Base-by-base conservation (phyloP, 2,888 invertebrate genomes). In the Drosophila suboccidentalis region DNA sequence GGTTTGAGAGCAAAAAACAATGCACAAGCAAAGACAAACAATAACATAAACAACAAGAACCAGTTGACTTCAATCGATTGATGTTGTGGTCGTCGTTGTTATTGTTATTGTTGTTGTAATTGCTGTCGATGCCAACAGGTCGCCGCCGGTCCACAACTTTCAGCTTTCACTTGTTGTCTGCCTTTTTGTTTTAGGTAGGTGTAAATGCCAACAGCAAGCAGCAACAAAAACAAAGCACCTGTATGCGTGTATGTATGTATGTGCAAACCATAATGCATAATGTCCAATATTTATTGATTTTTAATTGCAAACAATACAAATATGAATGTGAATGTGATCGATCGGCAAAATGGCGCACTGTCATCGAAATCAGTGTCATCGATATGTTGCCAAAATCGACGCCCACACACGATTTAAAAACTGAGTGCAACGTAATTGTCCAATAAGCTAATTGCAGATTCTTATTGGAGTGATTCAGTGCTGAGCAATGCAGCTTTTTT, bases 121-220 rank as follows among this genome's bases (percentile, higher is more conserved):
- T 57, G 54, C 49, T 51, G 32, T 54, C 54, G 32, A 59, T 71
- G 61, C 44, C 78, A 80, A 75, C 82, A 66, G 80, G 86, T 82
- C 73, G 82, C 67, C 59, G 43, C 46, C 57, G 41, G 73, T 68
- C 64, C 69, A 49, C 60, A 80, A 81, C 83, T 83, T 83, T 83
- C 87, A 87, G 87, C 83, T 83, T 87, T 83, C 83, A 83, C 83
- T 83, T 83, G 73, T 79, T 62, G 74, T 55, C 54, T 57, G 65
- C 65, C 87, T 86, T 82, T 82, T 86, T 83, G 82, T 86, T 83
- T 86, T 78, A 68, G 71, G 54, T 61, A 75, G n/a, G n/a, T n/a
- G n/a, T n/a, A 75, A 71, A 57, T 55, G 41, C 44, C 57, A 59
- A 29, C 26, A 57, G 13, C 41, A 68, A 57, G 13, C 41, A 68